These are phyloP conservation scores for Dreissena polymorpha DNA, from an alignment of 1,140 invertebrate genomes.

Conservation along the genomic window DNA sequence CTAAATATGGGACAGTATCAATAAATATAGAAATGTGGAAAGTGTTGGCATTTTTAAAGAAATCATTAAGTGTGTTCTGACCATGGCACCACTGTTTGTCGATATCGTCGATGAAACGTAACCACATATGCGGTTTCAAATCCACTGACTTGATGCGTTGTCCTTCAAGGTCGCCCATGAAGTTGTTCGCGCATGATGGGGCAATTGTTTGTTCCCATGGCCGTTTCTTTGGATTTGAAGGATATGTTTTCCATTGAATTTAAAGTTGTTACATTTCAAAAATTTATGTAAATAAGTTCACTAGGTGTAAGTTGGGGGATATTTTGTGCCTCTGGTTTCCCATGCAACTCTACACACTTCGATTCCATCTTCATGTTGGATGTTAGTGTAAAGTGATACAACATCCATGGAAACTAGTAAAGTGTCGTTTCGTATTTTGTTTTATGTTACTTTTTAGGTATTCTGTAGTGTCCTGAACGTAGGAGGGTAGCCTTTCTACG, in stretches of 20 bases:
- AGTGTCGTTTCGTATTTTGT: not conserved
- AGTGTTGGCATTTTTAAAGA: too few species aligned
- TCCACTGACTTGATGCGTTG: too few species aligned
- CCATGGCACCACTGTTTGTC: too few species aligned
- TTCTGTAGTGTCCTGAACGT: slow-evolving; percentile 22
- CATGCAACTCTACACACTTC: not conserved
- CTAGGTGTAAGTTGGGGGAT: not conserved
- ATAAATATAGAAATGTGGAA: too few species aligned
- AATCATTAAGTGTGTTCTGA: too few species aligned
- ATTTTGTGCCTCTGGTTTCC: not conserved
- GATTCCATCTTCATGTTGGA: slow-evolving; percentile 12
- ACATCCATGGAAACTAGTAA: slow-evolving; percentile 15
- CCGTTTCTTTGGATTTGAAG: slow-evolving; percentile 5
- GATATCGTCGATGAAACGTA: too few species aligned
- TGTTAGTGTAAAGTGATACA: slow-evolving; percentile 8
- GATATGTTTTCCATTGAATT: slow-evolving; percentile 14
- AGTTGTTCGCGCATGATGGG: too few species aligned
- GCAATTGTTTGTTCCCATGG: not conserved
- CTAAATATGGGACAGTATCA: too few species aligned
- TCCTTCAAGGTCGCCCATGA: too few species aligned
- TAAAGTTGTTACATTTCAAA: not conserved
- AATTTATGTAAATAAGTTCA: not conserved
- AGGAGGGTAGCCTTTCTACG: not conserved
- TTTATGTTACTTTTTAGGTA: slow-evolving; percentile 4
- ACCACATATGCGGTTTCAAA: too few species aligned